Evolutionary conservation across 1,140 invertebrate genomes (phyloP), one percentile per base, ranked within the genome.

Genomic region (Armadillidium nasatum): DNA sequence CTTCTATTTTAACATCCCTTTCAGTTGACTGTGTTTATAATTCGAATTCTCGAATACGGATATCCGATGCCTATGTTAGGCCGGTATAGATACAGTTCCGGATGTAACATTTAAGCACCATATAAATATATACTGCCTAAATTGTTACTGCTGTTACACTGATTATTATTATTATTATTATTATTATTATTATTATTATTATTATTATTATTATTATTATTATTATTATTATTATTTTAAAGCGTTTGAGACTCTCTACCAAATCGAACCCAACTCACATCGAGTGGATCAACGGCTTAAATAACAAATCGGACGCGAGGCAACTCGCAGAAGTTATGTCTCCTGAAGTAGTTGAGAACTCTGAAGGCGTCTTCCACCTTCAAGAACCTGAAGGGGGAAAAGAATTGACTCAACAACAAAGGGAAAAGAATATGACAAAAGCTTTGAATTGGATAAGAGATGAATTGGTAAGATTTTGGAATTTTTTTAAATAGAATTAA

Each of bases 401-500:
- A 33, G 33, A 33, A 33, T n/a, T 33, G 33, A 33, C n/a, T 33
- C 33, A 33, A 33, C 6, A 33, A 23, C 45, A 46, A 22, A 54
- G 77, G 10, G 75, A 78, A 45, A 68, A 75, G 9, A 78, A 75
- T 44, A 67, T 78, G 10, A 60, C 68, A 23, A 78, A 44, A 33
- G 74, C 77, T 33, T 46, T 78, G 44, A 44, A 23, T 6, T 78
- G 77, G 77, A 44, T 78, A 4, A 78, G 44, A n/a, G 72, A 75
- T 23, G 77, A 75, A 44, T 19, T 75, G 70, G 77, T 78, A 23
- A 73, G 77, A 54, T 23, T 33, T 50, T 50, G 15, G 46, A 10
- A 50, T n/a, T n/a, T n/a, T n/a, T n/a, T n/a, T n/a, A n/a, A n/a
- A n/a, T n/a, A n/a, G n/a, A n/a, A n/a, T n/a, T n/a, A n/a, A n/a